Evolutionary conservation across 2,888 invertebrate genomes (phyloP).

Genomic region (Standfussiana lucernea): DNA sequence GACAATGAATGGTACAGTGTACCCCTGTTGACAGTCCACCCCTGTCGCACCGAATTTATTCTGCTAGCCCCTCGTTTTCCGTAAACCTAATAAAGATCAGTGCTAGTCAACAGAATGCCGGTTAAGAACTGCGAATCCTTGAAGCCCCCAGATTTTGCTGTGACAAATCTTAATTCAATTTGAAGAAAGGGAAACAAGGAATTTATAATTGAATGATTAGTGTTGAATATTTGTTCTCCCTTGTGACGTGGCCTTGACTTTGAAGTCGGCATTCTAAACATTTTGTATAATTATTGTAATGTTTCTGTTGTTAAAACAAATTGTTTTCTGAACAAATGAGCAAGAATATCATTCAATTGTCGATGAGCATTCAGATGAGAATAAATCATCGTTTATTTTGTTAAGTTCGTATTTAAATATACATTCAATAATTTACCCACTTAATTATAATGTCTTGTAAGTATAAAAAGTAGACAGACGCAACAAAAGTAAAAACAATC

Average conservation of each 20-base stretch:
- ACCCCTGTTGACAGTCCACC: constrained; percentile 77
- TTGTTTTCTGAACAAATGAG: constrained; percentile 5
- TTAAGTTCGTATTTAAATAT: neutral
- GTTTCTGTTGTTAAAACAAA: neutral
- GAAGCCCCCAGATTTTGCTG: constrained; percentile 70
- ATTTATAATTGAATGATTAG: constrained; percentile 69
- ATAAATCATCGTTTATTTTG: neutral
- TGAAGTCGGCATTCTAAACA: constrained; percentile 4
- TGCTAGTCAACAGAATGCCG: constrained; percentile 76
- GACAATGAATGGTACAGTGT: constrained; percentile 75
- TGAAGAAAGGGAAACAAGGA: constrained; percentile 78
- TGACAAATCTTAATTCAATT: constrained; percentile 84
- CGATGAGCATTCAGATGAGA: neutral
- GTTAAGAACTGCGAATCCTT: constrained; percentile 76
- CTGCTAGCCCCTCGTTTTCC: constrained; percentile 74
- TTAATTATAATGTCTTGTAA: neutral
- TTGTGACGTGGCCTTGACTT: constrained; percentile 45
- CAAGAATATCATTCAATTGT: neutral
- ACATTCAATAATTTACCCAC: neutral
- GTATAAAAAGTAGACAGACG: constrained; percentile 13
- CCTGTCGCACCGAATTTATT: constrained; percentile 81
- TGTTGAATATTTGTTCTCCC: constrained; percentile 39
- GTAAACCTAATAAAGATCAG: constrained; percentile 86
- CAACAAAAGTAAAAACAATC: constrained; percentile 21
- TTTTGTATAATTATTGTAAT: neutral